phyloP scores from a whole-genome alignment of 53 echinoderm and acorn worm genomes.

The Hippasteria phrygiana region DNA sequence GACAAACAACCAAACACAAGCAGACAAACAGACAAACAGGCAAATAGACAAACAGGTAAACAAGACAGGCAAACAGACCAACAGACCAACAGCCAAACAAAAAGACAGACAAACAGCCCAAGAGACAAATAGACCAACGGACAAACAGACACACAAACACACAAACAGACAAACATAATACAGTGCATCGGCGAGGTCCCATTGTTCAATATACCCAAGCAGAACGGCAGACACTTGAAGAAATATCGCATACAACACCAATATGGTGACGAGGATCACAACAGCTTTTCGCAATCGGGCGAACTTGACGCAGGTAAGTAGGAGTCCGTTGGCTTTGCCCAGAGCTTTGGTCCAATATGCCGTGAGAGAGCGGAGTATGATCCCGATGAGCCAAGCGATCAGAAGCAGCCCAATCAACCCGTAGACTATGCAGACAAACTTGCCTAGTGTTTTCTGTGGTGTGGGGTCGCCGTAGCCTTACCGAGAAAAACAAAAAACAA shows the following conservation, averaged over 20 bases:
- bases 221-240: slow-evolving; percentile 54
- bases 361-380: slow-evolving; percentile 53
- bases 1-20: too few species aligned
- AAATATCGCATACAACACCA: slow-evolving; percentile 32
- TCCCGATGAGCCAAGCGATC: slow-evolving; percentile 51
- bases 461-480: slow-evolving; percentile 70
- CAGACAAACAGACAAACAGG: too few species aligned
- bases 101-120: too few species aligned
- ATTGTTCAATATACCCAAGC: slow-evolving; percentile 46
- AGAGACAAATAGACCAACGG: too few species aligned
- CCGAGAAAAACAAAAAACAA: not conserved
- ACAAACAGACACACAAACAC: too few species aligned
- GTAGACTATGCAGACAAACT: slow-evolving; percentile 65
- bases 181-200: slow-evolving; percentile 36
- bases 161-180: too few species aligned
- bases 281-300: slow-evolving; percentile 39
- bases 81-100: too few species aligned
- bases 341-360: slow-evolving; percentile 59
- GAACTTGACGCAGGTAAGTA: slow-evolving; percentile 9
- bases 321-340: slow-evolving; percentile 15
- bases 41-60: too few species aligned
- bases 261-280: slow-evolving; percentile 41
- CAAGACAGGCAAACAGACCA: too few species aligned
- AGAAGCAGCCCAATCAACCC: slow-evolving; percentile 63
- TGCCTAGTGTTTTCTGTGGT: slow-evolving; percentile 32